phyloP scores from a whole-genome alignment of 92 coral and sea anemone genomes.

The Hydrozoanthus gracilis region DNA sequence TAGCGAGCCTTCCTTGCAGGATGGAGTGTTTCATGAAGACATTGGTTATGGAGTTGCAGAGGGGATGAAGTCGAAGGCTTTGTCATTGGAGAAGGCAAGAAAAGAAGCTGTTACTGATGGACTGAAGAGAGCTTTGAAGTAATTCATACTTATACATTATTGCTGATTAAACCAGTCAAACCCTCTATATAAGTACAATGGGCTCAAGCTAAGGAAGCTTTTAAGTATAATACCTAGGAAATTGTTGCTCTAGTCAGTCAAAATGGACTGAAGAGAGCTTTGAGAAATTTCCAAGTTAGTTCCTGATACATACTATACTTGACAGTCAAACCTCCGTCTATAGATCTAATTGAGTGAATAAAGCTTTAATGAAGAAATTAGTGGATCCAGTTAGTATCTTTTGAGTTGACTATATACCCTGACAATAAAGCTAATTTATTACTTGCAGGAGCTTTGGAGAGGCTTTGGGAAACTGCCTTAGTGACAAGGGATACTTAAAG shows the following conservation, averaged over 20 bases:
- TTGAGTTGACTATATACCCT: background rate
- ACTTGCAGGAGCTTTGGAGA: conserved; percentile 85
- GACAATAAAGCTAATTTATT: background rate
- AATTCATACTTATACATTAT: background rate
- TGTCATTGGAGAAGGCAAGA: conserved; percentile 88
- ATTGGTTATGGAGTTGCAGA: conserved; percentile 94
- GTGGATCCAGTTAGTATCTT: too few relatives aligned
- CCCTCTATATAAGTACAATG: too few relatives aligned
- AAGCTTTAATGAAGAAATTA: too few relatives aligned
- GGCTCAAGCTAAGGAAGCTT: too few relatives aligned
- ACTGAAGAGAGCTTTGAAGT: conserved; percentile 90
- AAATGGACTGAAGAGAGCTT: too few relatives aligned
- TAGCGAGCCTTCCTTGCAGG: conserved; percentile 50
- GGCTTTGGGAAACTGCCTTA: conserved; percentile 84
- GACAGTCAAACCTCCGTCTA: too few relatives aligned
- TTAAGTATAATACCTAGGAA: too few relatives aligned
- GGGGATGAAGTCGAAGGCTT: conserved; percentile 90
- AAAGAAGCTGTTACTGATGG: conserved; percentile 97
- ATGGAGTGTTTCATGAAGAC: conserved; percentile 91
- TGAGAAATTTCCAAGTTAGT: too few relatives aligned
- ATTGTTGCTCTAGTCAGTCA: too few relatives aligned
- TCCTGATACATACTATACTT: too few relatives aligned
- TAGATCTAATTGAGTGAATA: too few relatives aligned
- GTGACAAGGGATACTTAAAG: conserved; percentile 85
- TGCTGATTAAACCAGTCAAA: too few relatives aligned